phyloP scores from a whole-genome alignment of 2,888 invertebrate genomes.

The Diogma glabrata region DNA sequence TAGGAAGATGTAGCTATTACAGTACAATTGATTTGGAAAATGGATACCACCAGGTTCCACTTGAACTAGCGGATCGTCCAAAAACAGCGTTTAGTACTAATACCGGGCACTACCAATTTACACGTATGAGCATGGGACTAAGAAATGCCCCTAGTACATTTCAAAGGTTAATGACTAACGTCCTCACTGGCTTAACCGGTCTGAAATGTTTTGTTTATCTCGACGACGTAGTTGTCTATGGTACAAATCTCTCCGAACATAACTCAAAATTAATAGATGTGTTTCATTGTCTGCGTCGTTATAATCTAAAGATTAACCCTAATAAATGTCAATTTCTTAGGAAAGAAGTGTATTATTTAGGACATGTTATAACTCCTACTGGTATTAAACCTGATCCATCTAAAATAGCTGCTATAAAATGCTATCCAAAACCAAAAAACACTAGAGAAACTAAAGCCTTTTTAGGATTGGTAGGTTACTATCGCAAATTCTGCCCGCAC shows the following conservation, averaged over 20 bases:
- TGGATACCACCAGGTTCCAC: background rate
- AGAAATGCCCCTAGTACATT: background rate
- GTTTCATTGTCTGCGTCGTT: slow-evolving; percentile 16
- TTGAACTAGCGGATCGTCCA: background rate
- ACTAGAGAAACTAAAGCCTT: slow-evolving; percentile 19
- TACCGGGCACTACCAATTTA: background rate
- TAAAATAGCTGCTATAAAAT: slow-evolving; percentile 17
- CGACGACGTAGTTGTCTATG: slow-evolving; percentile 11
- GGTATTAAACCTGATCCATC: slow-evolving; percentile 19
- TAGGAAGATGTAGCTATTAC: slow-evolving; percentile 18
- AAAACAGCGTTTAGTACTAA: background rate
- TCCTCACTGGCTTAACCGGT: background rate
- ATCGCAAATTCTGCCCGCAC: slow-evolving; percentile 23
- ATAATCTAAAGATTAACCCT: slow-evolving; percentile 19
- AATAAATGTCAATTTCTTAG: slow-evolving; percentile 22
- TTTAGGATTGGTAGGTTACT: slow-evolving; percentile 25
- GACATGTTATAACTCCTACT: slow-evolving; percentile 16
- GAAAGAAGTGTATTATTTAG: slow-evolving; percentile 19
- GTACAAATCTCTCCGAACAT: slow-evolving; percentile 21
- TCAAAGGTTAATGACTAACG: background rate
- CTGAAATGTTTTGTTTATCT: slow-evolving; percentile 6
- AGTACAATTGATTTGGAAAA: slow-evolving; percentile 17
- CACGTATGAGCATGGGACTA: background rate
- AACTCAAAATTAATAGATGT: slow-evolving; percentile 14
- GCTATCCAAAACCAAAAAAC: slow-evolving; percentile 17